Evolutionary conservation across 2,888 invertebrate genomes (phyloP), one percentile per base, ranked within the genome.

Genomic region (Leptopilina drosophilae): DNA sequence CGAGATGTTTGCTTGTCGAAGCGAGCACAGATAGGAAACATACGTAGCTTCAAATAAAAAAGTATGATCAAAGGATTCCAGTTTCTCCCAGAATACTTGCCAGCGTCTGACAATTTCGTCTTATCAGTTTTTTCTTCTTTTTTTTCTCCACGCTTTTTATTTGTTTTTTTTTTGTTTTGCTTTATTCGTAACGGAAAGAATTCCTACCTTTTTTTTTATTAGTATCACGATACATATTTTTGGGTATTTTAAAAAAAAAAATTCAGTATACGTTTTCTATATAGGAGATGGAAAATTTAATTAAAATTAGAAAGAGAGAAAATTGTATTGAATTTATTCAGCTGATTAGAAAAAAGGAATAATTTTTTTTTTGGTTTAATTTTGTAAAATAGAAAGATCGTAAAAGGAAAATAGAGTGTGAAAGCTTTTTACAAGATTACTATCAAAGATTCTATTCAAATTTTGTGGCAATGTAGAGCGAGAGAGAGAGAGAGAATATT

Each of bases 1-100:
- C 20, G 77, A 33, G 82, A 78, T 82, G 81, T 82, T 83, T 82
- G 83, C 81, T 80, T 81, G 83, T 78, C 81, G 80, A 80, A 65
- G 79, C 79, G 78, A 78, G 69, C 69, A 79, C 77, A 83, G 77
- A 56, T 73, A 12, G 56, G 56, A 73, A 73, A 40, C 56, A 73
- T 73, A 40, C 56, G 26, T 69, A 53, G 49, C 12, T 15, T 53
- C 26, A 53, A 69, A 69, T 53, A 69, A 69, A 66, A 26, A 26
- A 53, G 8, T 69, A 69, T 69, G 69, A 69, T 69, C 69, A 53
- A 69, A 53, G 53, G 33, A 53, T 33, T 14, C 53, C 7, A 26
- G 69, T 26, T 8, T 14, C n/a, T 14, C 42, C 42, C 49, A n/a
- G 69, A 14, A 33, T 69, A 49, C 67, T 53, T 53, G 26, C 53